Evolutionary conservation across 1,140 invertebrate genomes (phyloP).

Genomic region (Eupristina koningsbergeri): DNA sequence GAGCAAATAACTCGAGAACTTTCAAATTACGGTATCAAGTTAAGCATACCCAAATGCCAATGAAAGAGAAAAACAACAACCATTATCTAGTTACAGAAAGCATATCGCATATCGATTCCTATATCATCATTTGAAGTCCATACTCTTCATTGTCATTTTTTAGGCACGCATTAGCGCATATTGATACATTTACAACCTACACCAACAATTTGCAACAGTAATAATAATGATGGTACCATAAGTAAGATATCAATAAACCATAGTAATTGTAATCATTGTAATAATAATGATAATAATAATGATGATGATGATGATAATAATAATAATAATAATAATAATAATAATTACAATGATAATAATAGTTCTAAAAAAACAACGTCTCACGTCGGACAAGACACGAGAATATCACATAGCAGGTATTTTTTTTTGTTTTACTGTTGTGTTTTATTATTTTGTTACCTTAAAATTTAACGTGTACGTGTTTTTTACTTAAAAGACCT

Average conservation of each 20-base stretch:
- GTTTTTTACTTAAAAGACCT: conserved; percentile 46
- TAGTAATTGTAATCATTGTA: too few relatives aligned
- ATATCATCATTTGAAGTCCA: not conserved
- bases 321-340: conserved; percentile 23
- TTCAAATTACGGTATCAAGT: not conserved
- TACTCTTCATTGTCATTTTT: conserved; percentile 36
- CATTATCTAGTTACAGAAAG: not conserved
- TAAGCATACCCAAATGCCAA: not conserved
- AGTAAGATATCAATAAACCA: conserved; percentile 21
- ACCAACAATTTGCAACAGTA: conserved; percentile 42
- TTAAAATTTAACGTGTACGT: conserved; percentile 45
- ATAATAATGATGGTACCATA: conserved; percentile 42
- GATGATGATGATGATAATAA: conserved; percentile 55
- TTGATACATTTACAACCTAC: conserved; percentile 18
- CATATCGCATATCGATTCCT: not conserved
- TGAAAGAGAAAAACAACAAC: conserved; percentile 15
- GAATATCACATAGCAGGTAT: conserved; percentile 73
- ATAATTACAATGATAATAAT: conserved; percentile 47
- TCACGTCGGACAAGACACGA: conserved; percentile 73
- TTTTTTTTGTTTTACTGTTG: conserved; percentile 52
- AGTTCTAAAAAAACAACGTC: conserved; percentile 69
- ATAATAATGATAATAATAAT: conserved; percentile 26
- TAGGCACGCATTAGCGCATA: conserved; percentile 38
- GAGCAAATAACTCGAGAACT: not conserved
- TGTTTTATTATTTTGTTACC: conserved; percentile 47